These are phyloP conservation scores for Eclectus roratus DNA, from an alignment of 2,113 vertebrate species.

Conservation along the genomic window DNA sequence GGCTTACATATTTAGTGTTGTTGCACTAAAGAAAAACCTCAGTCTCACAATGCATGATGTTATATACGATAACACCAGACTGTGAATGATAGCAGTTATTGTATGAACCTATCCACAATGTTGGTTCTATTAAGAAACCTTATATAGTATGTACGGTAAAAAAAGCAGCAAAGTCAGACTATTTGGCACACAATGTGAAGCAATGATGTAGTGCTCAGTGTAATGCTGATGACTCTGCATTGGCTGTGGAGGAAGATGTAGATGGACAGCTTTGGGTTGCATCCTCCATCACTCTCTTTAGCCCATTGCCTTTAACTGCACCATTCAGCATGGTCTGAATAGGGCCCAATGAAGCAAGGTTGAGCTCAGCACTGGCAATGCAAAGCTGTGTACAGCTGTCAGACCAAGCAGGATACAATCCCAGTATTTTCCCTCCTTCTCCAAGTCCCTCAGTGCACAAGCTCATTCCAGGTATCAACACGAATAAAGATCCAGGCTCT, in stretches of 20 bases:
- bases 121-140: background rate
- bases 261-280: background rate
- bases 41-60: no score
- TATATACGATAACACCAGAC: background rate
- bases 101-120: background rate
- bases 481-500: background rate
- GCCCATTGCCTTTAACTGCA: background rate
- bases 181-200: background rate
- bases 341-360: rapidly evolving
- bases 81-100: background rate
- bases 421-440: background rate
- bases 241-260: background rate
- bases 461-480: background rate
- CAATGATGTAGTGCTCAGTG: background rate
- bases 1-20: background rate
- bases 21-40: background rate
- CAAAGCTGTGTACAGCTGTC: background rate
- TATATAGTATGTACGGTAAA: background rate
- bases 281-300: background rate
- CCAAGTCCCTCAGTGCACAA: background rate
- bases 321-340: background rate
- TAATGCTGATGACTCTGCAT: background rate
- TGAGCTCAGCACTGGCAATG: rapidly evolving
- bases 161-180: background rate
- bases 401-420: rapidly evolving